A percentile compares a stretch with the other conserved stretches of the same genome.
Evolutionary conservation across 2,888 invertebrate species (phyloP).

Genomic region (Tipula helvola): DNA sequence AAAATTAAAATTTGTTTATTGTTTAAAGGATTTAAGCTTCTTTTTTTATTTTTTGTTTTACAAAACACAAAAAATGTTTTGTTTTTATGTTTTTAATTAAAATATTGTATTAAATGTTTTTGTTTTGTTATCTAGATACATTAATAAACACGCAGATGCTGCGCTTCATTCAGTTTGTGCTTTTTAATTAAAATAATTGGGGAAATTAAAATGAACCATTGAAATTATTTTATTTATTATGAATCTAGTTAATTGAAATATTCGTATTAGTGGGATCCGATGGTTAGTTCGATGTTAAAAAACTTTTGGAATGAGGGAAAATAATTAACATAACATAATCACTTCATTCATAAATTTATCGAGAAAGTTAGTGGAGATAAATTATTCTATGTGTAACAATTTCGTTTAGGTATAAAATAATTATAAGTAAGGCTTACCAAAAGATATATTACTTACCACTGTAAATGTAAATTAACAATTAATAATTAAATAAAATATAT

Average conservation of each 20-base stretch:
- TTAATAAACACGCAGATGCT: background rate
- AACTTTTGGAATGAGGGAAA: background rate
- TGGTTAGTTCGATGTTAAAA: background rate
- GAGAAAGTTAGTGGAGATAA: background rate
- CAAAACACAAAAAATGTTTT: background rate
- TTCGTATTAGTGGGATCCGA: background rate
- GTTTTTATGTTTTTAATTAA: background rate
- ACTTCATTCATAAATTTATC: background rate
- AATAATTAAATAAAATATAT: too few species aligned
- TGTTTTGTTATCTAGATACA: background rate
- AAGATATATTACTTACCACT: too few species aligned
- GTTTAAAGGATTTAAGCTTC: background rate
- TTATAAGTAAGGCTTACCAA: too few species aligned
- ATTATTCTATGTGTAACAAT: background rate
- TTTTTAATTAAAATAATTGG: background rate
- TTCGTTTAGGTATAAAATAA: background rate
- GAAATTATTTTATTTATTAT: background rate
- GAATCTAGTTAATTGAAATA: background rate
- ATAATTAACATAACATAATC: background rate
- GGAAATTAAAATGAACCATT: background rate
- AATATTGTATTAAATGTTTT: background rate
- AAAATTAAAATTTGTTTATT: conserved; percentile 4
- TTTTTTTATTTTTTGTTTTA: background rate
- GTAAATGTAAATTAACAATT: too few species aligned
- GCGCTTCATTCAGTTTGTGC: background rate